Evolutionary conservation across 2,113 vertebrate genomes (phyloP).

Genomic region (Myodes glareolus): DNA sequence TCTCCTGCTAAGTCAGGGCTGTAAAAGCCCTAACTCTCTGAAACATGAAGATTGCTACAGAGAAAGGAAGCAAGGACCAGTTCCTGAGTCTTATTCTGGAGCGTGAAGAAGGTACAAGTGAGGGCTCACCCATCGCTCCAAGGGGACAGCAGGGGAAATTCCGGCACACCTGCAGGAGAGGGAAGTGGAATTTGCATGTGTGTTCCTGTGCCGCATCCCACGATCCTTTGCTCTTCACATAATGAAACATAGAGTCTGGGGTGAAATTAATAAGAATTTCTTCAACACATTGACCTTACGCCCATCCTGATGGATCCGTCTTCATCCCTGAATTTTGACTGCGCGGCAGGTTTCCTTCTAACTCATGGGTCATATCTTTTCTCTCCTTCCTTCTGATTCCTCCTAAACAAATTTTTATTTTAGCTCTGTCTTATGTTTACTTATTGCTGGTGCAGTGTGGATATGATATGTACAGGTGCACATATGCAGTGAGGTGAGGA

Average conservation of each 20-base stretch:
- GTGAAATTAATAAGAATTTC: neutral
- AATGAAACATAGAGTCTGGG: neutral
- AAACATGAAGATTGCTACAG: neutral
- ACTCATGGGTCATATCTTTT: too few species aligned
- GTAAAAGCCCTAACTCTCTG: neutral
- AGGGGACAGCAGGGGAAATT: fast-evolving
- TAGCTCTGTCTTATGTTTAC: too few species aligned
- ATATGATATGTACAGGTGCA: fast-evolving
- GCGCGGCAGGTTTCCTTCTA: slow-evolving; percentile 40
- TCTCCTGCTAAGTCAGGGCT: neutral
- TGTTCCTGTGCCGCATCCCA: fast-evolving
- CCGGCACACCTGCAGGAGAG: fast-evolving
- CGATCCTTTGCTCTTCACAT: neutral
- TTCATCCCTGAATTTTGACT: slow-evolving; percentile 21
- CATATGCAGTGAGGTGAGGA: too few species aligned
- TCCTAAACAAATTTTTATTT: too few species aligned
- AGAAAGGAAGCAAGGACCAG: fast-evolving
- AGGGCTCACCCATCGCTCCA: fast-evolving
- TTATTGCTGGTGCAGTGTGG: neutral
- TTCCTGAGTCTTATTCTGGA: neutral
- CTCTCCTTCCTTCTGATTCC: neutral
- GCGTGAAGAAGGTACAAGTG: fast-evolving
- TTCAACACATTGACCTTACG: neutral
- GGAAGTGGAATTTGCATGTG: fast-evolving
- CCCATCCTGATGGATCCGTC: neutral